Evolutionary conservation across 2,797 vertebrate genomes (phyloP).

Genomic region (Acanthurus tractus): DNA sequence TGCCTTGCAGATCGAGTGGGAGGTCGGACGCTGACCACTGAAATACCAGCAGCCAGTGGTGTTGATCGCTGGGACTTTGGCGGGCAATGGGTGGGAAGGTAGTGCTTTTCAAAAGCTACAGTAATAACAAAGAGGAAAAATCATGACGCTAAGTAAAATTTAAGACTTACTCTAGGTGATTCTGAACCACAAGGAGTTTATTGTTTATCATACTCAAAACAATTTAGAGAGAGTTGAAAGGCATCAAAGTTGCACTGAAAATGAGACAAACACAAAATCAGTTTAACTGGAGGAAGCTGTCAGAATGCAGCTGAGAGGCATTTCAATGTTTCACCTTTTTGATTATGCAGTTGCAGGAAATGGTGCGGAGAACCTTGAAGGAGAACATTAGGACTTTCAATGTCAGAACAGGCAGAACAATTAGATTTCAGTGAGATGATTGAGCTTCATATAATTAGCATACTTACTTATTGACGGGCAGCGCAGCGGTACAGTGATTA

Average conservation of each 20-base stretch:
- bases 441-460: background rate
- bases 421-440: background rate
- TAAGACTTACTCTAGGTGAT: background rate
- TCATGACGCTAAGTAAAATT: background rate
- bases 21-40: constrained; percentile 78
- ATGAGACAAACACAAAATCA: background rate
- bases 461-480: background rate
- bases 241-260: background rate
- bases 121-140: background rate
- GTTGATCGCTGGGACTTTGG: constrained; percentile 85
- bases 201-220: constrained; percentile 3
- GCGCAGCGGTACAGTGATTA: too few relatives aligned
- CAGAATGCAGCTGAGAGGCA: background rate
- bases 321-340: background rate
- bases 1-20: constrained; percentile 81
- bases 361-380: background rate
- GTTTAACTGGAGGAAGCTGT: too few relatives aligned
- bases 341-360: background rate
- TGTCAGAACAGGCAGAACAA: background rate
- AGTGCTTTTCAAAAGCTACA: constrained; percentile 32
- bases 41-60: constrained; percentile 77
- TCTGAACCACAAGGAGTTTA: background rate
- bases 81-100: constrained; percentile 87
- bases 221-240: constrained; percentile 7
- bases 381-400: too few relatives aligned